These are phyloP conservation scores for Eospalax fontanierii DNA, from an alignment of 2,797 vertebrate species.

Conservation along the genomic window DNA sequence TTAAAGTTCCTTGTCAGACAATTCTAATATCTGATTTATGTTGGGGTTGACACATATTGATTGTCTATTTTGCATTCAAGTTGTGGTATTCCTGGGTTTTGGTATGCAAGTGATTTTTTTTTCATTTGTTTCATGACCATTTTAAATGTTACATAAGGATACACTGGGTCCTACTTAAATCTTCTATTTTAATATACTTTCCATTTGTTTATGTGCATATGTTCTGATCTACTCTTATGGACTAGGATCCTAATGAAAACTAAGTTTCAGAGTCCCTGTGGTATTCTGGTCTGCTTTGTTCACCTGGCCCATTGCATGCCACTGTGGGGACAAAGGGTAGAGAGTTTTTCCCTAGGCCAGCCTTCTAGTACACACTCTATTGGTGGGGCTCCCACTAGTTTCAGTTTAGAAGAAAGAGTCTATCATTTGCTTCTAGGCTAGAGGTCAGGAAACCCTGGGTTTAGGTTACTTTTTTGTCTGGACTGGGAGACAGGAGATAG, in stretches of 20 bases:
- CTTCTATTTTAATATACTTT: constrained; percentile 30
- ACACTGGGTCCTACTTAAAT: constrained; percentile 58
- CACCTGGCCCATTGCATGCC: not conserved
- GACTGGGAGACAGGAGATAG: not conserved
- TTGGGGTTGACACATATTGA: constrained; percentile 20
- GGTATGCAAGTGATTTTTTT: constrained; percentile 60
- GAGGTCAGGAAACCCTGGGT: not conserved
- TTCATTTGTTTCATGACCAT: constrained; percentile 52
- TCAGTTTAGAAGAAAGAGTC: not conserved
- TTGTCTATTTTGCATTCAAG: constrained; percentile 23
- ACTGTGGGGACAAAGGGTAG: not conserved
- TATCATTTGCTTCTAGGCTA: constrained; percentile 29
- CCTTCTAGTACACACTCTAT: constrained; percentile 3
- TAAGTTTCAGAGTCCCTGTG: constrained; percentile 51
- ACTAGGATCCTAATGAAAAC: constrained; percentile 33
- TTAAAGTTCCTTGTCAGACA: constrained; percentile 62
- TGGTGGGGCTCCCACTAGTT: not conserved
- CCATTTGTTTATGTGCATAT: constrained; percentile 10
- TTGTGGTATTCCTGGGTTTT: constrained; percentile 64
- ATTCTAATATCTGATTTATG: constrained; percentile 55
- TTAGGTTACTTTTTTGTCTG: constrained; percentile 31
- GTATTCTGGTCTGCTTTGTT: constrained; percentile 54
- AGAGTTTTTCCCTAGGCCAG: not conserved
- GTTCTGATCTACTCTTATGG: not conserved
- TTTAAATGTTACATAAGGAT: constrained; percentile 38